Evolutionary conservation across 1,140 invertebrate genomes (phyloP).

Genomic region (Solen grandis): DNA sequence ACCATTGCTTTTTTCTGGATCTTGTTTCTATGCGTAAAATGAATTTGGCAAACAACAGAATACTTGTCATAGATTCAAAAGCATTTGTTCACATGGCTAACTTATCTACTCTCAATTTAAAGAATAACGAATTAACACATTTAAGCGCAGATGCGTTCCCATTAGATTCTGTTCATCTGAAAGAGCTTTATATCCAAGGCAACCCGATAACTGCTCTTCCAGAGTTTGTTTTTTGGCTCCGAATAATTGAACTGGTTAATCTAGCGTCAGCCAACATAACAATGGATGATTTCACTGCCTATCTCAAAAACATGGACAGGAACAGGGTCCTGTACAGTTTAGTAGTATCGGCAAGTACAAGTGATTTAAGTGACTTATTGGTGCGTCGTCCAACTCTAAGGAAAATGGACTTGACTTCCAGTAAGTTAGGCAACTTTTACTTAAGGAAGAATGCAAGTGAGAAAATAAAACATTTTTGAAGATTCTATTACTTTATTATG

Average conservation of each 20-base stretch:
- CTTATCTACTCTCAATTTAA: constrained; percentile 52
- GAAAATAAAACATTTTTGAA: constrained; percentile 9
- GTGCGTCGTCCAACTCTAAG: constrained; percentile 21
- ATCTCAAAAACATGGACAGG: constrained; percentile 27
- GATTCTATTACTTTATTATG: constrained; percentile 59
- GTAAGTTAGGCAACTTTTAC: constrained; percentile 46
- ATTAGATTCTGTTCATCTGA: constrained; percentile 36
- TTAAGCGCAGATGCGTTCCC: constrained; percentile 53
- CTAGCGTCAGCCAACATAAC: constrained; percentile 58
- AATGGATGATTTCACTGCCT: constrained; percentile 55
- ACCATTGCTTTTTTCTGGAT: not conserved
- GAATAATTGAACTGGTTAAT: constrained; percentile 53
- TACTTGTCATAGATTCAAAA: constrained; percentile 35
- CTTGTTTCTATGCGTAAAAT: not conserved
- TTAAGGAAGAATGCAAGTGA: constrained; percentile 17
- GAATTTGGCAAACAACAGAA: constrained; percentile 55
- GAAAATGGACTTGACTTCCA: constrained; percentile 57
- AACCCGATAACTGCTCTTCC: constrained; percentile 64
- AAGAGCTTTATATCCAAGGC: constrained; percentile 48
- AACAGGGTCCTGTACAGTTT: constrained; percentile 44
- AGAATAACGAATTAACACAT: constrained; percentile 51
- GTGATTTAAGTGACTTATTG: constrained; percentile 35
- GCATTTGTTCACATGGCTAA: constrained; percentile 56
- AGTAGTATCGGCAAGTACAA: constrained; percentile 48
- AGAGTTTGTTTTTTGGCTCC: constrained; percentile 59